Evolutionary conservation across 2,797 vertebrate genomes (phyloP).

Genomic region (Ctenopoma multispine): DNA sequence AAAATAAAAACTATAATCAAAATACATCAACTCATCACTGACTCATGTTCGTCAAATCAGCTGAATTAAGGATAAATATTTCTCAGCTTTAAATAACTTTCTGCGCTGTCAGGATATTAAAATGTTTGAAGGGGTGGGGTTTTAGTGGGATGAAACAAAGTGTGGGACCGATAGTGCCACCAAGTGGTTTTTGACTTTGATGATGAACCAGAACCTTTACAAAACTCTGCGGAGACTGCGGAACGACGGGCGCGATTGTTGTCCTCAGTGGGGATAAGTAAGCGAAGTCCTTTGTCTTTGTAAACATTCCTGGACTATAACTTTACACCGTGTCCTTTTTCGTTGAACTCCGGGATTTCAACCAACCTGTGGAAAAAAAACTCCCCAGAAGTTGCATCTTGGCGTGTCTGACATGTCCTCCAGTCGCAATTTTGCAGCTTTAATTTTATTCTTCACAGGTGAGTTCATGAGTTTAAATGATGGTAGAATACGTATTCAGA

Average conservation of each 20-base stretch:
- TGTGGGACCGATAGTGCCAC: slow-evolving; percentile 45
- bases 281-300: neutral
- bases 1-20: too few relatives aligned
- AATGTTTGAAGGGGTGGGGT: slow-evolving; percentile 1
- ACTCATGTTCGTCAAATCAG: too few relatives aligned
- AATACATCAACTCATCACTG: too few relatives aligned
- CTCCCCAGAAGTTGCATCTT: slow-evolving; percentile 8
- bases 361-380: neutral
- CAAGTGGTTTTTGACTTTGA: slow-evolving; percentile 36
- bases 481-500: neutral
- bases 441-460: slow-evolving; percentile 69
- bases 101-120: too few relatives aligned
- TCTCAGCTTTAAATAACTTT: too few relatives aligned
- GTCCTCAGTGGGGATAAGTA: neutral
- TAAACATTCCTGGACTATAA: neutral
- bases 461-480: slow-evolving; percentile 27
- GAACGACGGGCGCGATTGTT: neutral
- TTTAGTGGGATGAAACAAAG: slow-evolving; percentile 37
- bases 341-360: slow-evolving; percentile 11
- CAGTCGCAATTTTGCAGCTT: slow-evolving; percentile 43
- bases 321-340: neutral
- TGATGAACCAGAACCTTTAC: neutral
- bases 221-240: slow-evolving; percentile 21
- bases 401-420: slow-evolving; percentile 61
- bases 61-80: too few relatives aligned